phyloP scores from a whole-genome alignment of 2,888 invertebrate genomes.

The Pyrocoelia pectoralis region DNA sequence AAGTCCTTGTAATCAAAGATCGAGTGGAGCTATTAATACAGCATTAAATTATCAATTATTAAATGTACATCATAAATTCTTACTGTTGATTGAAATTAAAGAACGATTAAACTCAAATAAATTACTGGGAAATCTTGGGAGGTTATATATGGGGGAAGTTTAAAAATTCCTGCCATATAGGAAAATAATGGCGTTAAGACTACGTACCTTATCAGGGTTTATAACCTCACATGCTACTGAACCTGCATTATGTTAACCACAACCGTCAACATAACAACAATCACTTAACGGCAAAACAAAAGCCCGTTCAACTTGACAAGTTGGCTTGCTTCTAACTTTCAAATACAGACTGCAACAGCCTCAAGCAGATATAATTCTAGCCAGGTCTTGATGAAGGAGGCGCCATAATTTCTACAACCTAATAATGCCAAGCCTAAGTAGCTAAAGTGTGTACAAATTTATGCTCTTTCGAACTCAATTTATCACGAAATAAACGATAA shows the following conservation, averaged over 20 bases:
- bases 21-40: too few relatives aligned
- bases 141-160: not conserved
- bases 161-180: too few relatives aligned
- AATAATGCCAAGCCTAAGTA: conserved; percentile 20
- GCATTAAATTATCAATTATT: too few relatives aligned
- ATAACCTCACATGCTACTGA: conserved; percentile 15
- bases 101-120: too few relatives aligned
- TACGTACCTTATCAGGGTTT: conserved; percentile 7
- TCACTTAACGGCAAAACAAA: conserved; percentile 21
- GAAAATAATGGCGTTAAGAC: too few relatives aligned
- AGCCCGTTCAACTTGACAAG: conserved; percentile 21
- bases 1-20: too few relatives aligned
- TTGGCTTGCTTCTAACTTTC: conserved; percentile 12
- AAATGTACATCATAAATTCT: too few relatives aligned
- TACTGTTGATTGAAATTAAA: too few relatives aligned
- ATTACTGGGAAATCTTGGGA: too few relatives aligned
- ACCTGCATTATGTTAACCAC: conserved; percentile 14
- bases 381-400: conserved; percentile 26
- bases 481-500: conserved; percentile 10
- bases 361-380: conserved; percentile 20
- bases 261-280: conserved; percentile 24
- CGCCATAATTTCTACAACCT: conserved; percentile 31
- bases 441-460: conserved; percentile 20
- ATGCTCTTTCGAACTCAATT: conserved; percentile 3
- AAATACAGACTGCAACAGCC: conserved; percentile 23